These are phyloP conservation scores for Varanus komodoensis DNA, from an alignment of 2,113 vertebrate genomes.

Conservation along the genomic window DNA sequence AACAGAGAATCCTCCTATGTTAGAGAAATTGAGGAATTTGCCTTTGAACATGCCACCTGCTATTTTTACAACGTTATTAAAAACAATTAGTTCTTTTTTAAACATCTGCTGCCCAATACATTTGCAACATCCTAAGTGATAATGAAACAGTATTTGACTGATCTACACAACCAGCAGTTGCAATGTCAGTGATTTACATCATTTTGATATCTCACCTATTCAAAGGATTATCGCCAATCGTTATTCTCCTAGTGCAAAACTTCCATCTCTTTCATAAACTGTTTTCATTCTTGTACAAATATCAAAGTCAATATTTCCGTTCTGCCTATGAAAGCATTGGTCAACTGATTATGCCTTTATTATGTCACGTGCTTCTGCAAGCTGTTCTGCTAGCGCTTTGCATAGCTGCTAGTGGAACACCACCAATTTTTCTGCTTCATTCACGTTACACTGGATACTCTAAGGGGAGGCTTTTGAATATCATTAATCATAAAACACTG, in stretches of 20 bases:
- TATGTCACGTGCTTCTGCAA: not conserved
- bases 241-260: too few relatives aligned
- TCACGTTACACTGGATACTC: not conserved
- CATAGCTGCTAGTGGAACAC: not conserved
- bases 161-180: not conserved
- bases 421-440: not conserved
- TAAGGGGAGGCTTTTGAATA: not conserved
- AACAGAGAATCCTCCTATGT: not conserved
- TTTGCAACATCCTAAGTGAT: not conserved
- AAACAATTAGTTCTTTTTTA: not conserved
- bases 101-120: not conserved
- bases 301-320: not conserved
- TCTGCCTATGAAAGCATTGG: not conserved
- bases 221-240: not conserved
- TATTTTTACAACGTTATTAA: not conserved
- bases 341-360: not conserved
- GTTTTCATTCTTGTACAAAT: not conserved
- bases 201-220: not conserved
- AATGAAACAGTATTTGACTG: not conserved
- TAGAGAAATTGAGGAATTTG: not conserved
- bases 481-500: not conserved
- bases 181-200: not conserved
- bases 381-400: not conserved
- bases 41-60: not conserved
- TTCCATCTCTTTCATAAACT: not conserved